Evolutionary conservation across 2,113 vertebrate species (phyloP), one percentile per base, ranked within the genome.

Genomic region (Saguinus imperator): DNA sequence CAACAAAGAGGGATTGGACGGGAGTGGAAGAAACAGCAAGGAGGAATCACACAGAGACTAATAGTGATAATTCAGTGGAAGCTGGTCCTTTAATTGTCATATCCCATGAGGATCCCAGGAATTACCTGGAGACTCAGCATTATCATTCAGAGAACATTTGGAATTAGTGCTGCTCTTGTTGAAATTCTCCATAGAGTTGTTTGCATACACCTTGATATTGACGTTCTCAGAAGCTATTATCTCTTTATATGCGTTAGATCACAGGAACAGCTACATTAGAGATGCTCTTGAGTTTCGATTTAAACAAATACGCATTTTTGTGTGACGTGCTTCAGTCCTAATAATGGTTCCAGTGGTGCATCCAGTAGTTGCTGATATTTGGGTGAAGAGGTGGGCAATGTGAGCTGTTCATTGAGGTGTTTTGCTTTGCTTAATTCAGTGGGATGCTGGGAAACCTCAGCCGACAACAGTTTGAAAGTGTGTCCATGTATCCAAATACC

Each of bases 171-270:
- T 66, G 72, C 91, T 35, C 14, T 95, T 96, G 88, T 70, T 85
- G 66, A 85, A 95, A 95, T 86, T 94, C 91, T 94, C 80, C 37
- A 55, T 77, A 58, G 97, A 96, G 77, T 89, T 97, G 86, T 97
- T 96, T 96, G 86, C 79, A 89, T 86, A 83, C n/a, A 96, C 50
- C 86, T 97, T 95, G 66, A 76, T 94, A 88, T 4, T 48, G 57
- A 92, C 93, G 52, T 20, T 55, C 43, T 94, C 91, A 94, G 73
- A 96, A 77, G 66, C 88, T 91, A 61, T 91, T 90, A 88, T 81
- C 68, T 43, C 66, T 58, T 89, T 92, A 58, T 73, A 18, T 52
- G 48, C 64, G 79, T 87, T 91, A 89, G 52, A 79, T 82, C 85
- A 11, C 45, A 85, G 52, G 52, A 96, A 83, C 37, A 90, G 2